Evolutionary conservation across 2,113 vertebrate genomes (phyloP).

Genomic region (Nothoprocta perdicaria): DNA sequence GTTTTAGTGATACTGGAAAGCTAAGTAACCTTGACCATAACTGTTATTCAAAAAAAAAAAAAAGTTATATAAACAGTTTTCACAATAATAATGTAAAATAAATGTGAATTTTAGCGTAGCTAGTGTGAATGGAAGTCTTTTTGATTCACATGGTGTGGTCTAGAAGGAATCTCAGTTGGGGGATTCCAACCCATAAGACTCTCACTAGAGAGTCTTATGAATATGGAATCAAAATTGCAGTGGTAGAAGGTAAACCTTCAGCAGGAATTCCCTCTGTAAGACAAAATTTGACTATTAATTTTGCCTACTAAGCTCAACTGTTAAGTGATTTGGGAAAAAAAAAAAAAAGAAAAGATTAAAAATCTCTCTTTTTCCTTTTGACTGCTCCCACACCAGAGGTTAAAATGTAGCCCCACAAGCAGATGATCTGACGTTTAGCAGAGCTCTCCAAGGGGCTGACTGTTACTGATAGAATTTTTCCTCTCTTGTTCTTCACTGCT

Average conservation of each 20-base stretch:
- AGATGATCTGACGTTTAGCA: background rate
- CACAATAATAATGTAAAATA: background rate
- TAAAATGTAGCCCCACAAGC: background rate
- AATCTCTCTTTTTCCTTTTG: background rate
- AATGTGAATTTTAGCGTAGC: background rate
- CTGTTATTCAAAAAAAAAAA: background rate
- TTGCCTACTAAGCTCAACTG: background rate
- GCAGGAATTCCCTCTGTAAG: background rate
- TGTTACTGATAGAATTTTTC: background rate
- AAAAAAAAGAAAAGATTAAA: background rate
- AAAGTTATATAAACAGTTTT: background rate
- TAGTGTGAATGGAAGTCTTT: slow-evolving; percentile 12
- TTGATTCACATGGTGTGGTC: background rate
- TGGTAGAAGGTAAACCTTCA: background rate
- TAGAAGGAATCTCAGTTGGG: too few species aligned
- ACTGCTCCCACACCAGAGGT: background rate
- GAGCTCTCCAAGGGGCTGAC: background rate
- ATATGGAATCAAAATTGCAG: background rate
- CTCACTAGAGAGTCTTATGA: slow-evolving; percentile 17
- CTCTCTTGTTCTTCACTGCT: background rate
- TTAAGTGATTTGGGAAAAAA: background rate
- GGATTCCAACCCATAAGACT: background rate
- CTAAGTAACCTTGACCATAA: background rate
- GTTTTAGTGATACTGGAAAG: background rate
- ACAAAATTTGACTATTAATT: slow-evolving; percentile 1